Percentiles rank a stretch among this genome's conserved stretches.
Evolutionary conservation across 2,888 invertebrate genomes (phyloP).

Genomic region (Tetheella fluctuosa): DNA sequence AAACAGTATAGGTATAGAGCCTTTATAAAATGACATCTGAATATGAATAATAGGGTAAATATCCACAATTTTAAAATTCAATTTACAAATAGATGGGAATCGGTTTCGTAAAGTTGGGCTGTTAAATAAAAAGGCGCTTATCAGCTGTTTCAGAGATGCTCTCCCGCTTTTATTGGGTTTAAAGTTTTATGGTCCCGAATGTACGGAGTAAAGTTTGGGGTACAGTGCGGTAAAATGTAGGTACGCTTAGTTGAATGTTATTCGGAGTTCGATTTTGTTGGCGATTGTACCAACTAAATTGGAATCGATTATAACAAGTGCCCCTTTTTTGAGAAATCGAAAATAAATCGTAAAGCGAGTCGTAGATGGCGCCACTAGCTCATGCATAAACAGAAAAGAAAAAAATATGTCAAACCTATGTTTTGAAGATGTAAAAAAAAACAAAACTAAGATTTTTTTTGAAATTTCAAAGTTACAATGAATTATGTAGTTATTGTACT

Average conservation of each 20-base stretch:
- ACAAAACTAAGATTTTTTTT: no score
- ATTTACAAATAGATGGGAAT: slow-evolving; percentile 30
- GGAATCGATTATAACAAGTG: not conserved
- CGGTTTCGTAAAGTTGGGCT: slow-evolving; percentile 49
- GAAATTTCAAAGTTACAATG: no score
- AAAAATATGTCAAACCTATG: no score
- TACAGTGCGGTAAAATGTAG: slow-evolving; percentile 31
- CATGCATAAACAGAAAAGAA: no score
- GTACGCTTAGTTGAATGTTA: not conserved
- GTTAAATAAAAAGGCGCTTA: slow-evolving; percentile 77
- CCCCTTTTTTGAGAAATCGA: no score
- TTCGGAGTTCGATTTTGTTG: not conserved
- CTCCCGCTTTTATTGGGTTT: slow-evolving; percentile 71
- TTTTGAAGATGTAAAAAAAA: no score
- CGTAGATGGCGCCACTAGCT: no score
- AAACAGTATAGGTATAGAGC: no score
- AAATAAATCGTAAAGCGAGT: no score
- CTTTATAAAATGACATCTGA: no score
- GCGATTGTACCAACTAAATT: not conserved
- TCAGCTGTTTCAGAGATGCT: slow-evolving; percentile 70
- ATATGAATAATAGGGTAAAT: no score
- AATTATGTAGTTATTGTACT: no score
- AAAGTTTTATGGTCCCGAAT: slow-evolving; percentile 71
- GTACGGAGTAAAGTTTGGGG: slow-evolving; percentile 44
- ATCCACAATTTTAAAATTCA: slow-evolving; percentile 18